Percentiles rank a stretch among this genome's conserved stretches.
These are phyloP conservation scores for Drosophila tanythrix DNA, from an alignment of 2,888 invertebrate genomes.

Conservation along the genomic window DNA sequence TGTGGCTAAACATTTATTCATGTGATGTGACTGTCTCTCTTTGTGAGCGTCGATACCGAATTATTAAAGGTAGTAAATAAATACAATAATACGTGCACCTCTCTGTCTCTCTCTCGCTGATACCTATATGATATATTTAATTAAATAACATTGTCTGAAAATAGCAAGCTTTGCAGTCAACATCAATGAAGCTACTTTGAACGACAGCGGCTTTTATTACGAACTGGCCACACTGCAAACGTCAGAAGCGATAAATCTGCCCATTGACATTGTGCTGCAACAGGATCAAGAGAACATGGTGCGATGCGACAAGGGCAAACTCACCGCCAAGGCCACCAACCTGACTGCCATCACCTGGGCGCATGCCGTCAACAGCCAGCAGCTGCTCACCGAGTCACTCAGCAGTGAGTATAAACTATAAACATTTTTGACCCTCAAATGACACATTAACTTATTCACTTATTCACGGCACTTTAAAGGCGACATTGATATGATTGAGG, in stretches of 20 bases:
- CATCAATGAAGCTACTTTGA: conserved; percentile 57
- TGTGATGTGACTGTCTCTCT: conserved; percentile 49
- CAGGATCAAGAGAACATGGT: conserved; percentile 29
- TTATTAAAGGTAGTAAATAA: conserved; percentile 27
- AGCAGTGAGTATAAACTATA: conserved; percentile 84
- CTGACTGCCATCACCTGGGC: conserved; percentile 92
- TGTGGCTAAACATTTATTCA: conserved; percentile 43
- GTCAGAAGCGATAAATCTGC: neutral
- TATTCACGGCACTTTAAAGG: conserved; percentile 78
- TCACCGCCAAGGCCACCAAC: conserved; percentile 84
- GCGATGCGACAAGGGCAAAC: conserved; percentile 43
- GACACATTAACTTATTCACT: neutral
- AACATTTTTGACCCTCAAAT: neutral
- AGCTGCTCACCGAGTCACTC: conserved; percentile 88
- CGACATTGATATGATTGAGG: conserved; percentile 92
- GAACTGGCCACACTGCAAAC: conserved; percentile 16
- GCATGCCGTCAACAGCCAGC: conserved; percentile 92
- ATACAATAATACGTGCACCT: neutral
- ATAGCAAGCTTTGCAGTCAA: conserved; percentile 43
- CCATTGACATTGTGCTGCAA: conserved; percentile 26
- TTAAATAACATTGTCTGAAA: conserved; percentile 16
- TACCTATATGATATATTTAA: conserved; percentile 14
- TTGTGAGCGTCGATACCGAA: conserved; percentile 16
- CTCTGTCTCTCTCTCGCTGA: neutral
- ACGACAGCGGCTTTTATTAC: conserved; percentile 49